Conservation (phyloP, 2,888 invertebrate species). For the Heliconius ismenius region DNA sequence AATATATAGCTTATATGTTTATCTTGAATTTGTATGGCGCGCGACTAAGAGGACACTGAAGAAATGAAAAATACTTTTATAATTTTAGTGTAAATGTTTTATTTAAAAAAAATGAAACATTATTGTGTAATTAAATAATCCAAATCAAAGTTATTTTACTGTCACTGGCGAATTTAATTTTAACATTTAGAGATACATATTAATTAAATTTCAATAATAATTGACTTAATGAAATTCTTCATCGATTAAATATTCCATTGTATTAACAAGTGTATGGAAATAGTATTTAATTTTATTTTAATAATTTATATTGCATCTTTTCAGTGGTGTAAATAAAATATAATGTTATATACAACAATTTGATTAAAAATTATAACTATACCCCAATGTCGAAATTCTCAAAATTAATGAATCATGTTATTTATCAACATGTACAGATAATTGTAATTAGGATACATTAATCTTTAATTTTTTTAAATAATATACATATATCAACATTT, state of each 20-base stretch:
- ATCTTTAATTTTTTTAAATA: conserved; percentile 75
- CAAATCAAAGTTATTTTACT: neutral
- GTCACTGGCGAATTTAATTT: conserved; percentile 3
- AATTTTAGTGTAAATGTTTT: conserved; percentile 10
- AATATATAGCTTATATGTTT: conserved; percentile 25
- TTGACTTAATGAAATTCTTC: neutral
- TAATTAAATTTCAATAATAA: neutral
- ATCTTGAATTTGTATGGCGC: conserved; percentile 6
- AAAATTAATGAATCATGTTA: conserved; percentile 66
- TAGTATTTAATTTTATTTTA: conserved; percentile 11
- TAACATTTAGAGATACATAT: neutral
- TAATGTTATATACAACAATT: conserved; percentile 61
- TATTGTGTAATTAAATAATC: neutral
- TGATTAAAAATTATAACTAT: conserved; percentile 50
- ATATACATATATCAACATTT: conserved; percentile 79
- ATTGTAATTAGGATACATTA: conserved; percentile 76
- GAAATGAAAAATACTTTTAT: conserved; percentile 7
- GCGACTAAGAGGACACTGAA: conserved; percentile 12
- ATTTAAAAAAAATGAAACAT: neutral
- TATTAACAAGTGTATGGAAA: neutral
- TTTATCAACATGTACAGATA: conserved; percentile 78
- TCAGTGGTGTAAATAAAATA: conserved; percentile 62
- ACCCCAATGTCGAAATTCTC: conserved; percentile 70
- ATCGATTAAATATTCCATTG: conserved; percentile 8
- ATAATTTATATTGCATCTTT: conserved; percentile 15